phyloP scores from a whole-genome alignment of 2,113 vertebrate species.

The Galemys pyrenaicus region DNA sequence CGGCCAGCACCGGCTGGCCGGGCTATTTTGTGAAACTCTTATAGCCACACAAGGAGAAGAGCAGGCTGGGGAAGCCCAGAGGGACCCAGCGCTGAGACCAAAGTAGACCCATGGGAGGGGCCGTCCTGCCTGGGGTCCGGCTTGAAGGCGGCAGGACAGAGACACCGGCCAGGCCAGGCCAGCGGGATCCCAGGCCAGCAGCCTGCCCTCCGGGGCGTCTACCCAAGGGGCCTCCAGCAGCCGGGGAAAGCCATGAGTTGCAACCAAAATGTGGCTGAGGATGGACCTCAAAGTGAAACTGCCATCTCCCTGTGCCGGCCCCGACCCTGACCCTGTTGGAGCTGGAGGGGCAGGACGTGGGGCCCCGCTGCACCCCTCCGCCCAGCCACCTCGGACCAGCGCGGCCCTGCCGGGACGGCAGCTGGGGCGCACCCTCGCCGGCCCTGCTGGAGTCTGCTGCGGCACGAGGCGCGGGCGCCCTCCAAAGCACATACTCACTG shows the following conservation, averaged over 20 bases:
- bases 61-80: conserved; percentile 45
- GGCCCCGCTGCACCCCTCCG: neutral
- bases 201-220: neutral
- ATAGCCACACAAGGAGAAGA: conserved; percentile 72
- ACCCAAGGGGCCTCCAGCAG: conserved; percentile 39
- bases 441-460: conserved; percentile 83
- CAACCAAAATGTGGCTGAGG: neutral
- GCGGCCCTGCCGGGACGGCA: neutral
- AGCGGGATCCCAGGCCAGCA: conserved; percentile 40
- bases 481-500: conserved; percentile 92
- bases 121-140: neutral
- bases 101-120: conserved; percentile 62
- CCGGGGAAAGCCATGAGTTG: conserved; percentile 69
- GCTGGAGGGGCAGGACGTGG: neutral
- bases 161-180: neutral
- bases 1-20: conserved; percentile 58
- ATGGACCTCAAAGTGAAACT: neutral
- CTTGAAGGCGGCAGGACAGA: conserved; percentile 49
- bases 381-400: neutral
- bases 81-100: conserved; percentile 74
- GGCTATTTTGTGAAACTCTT: conserved; percentile 78
- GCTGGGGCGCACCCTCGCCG: conserved; percentile 70
- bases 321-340: neutral
- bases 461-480: conserved; percentile 96
- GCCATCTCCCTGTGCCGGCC: neutral